Percentiles rank a stretch among this genome's conserved stretches.
Evolutionary conservation across 30 jellyfish, hydroid and myxozoan genomes (phyloP).

Genomic region (Haliclystus octoradiatus): DNA sequence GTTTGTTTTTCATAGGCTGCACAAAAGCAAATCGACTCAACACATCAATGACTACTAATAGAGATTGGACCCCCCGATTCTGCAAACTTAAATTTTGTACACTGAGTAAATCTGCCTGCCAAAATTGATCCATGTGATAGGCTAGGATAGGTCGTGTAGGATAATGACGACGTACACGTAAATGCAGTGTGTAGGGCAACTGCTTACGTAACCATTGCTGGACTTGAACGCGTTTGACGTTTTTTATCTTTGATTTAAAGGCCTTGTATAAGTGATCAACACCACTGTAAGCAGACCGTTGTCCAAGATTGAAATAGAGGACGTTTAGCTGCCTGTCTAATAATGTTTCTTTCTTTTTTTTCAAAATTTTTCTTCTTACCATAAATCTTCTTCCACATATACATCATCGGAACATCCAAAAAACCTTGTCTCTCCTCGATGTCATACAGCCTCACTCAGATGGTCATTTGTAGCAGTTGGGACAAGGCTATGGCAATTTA

Average conservation of each 20-base stretch:
- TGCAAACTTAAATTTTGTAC: not conserved
- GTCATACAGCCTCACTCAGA: too few species aligned
- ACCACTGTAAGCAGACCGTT: not conserved
- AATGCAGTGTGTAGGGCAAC: not conserved
- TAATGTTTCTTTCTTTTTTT: too few species aligned
- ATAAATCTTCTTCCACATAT: too few species aligned
- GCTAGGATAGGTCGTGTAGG: constrained; percentile 2
- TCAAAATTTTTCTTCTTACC: too few species aligned
- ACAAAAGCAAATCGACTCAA: not conserved
- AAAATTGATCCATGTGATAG: constrained; percentile 1
- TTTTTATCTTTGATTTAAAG: not conserved
- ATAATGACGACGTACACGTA: not conserved
- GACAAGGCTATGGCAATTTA: too few species aligned
- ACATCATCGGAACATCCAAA: too few species aligned
- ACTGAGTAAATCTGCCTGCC: constrained; percentile 3
- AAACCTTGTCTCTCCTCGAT: too few species aligned
- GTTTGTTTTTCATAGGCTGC: not conserved
- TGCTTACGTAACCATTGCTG: not conserved
- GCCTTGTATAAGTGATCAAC: not conserved
- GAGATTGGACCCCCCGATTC: not conserved
- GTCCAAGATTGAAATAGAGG: not conserved
- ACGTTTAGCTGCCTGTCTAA: not conserved
- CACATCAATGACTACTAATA: not conserved
- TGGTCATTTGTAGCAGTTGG: too few species aligned
- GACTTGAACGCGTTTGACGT: not conserved